A percentile compares a stretch with the other conserved stretches of the same genome.
phyloP scores from a whole-genome alignment of 2,113 vertebrate genomes.

The Etia nguti region DNA sequence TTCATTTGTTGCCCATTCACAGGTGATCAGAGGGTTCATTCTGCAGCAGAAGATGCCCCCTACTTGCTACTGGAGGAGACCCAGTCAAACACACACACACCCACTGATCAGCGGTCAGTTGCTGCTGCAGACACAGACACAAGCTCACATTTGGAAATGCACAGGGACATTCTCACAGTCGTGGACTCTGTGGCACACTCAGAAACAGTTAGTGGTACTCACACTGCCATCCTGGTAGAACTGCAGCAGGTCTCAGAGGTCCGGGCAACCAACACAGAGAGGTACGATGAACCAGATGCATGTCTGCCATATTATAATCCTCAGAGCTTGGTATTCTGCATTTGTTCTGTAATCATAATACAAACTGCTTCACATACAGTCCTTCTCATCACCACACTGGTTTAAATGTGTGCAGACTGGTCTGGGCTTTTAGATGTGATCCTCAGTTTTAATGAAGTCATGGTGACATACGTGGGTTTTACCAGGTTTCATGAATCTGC shows the following conservation, averaged over 20 bases:
- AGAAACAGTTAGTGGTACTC: neutral
- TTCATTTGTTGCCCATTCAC: neutral
- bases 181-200: neutral
- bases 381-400: neutral
- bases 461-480: neutral
- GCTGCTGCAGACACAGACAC: neutral
- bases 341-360: neutral
- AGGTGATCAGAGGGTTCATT: neutral
- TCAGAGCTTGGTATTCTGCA: neutral
- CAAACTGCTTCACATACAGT: neutral
- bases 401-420: neutral
- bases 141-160: neutral
- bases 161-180: neutral
- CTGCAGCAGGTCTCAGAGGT: conserved; percentile 69
- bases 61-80: conserved; percentile 42
- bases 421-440: neutral
- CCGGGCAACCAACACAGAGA: conserved; percentile 74
- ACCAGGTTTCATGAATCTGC: neutral
- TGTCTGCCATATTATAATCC: rapidly evolving
- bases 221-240: neutral
- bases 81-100: conserved; percentile 17
- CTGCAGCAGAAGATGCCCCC: conserved; percentile 35
- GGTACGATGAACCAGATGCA: conserved; percentile 51
- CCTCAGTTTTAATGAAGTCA: neutral
- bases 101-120: neutral